Conservation (phyloP, 2,113 vertebrate genomes). For the Notechis scutatus region DNA sequence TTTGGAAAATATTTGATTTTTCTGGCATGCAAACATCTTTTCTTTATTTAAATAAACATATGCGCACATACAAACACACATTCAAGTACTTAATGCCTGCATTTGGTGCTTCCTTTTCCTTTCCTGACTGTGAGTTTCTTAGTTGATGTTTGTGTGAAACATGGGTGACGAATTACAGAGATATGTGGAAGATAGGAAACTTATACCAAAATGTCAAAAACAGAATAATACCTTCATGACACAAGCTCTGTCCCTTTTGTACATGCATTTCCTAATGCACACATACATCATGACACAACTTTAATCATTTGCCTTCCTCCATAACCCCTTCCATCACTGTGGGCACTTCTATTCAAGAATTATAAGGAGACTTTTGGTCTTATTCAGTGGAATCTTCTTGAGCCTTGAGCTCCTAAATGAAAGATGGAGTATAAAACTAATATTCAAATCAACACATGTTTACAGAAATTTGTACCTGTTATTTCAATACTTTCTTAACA, state of each 20-base stretch:
- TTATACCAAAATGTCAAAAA: neutral
- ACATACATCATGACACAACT: neutral
- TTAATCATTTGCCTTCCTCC: neutral
- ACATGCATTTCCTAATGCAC: neutral
- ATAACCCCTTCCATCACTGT: neutral
- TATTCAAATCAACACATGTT: neutral
- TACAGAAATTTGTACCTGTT: neutral
- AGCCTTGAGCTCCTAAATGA: neutral
- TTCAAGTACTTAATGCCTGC: neutral
- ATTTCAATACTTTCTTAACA: neutral
- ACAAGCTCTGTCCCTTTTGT: neutral
- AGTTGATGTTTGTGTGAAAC: neutral
- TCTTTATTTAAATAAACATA: conserved; percentile 22
- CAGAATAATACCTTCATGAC: neutral
- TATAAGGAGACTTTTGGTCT: neutral
- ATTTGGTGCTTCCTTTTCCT: neutral
- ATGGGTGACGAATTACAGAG: neutral
- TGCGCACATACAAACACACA: neutral
- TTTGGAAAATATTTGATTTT: conserved; percentile 37
- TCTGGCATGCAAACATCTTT: conserved; percentile 37
- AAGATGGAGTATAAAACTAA: neutral
- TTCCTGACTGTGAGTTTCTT: neutral
- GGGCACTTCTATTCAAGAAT: neutral
- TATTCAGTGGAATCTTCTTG: neutral
- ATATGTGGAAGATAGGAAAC: neutral